Evolutionary conservation across 2,797 vertebrate genomes (phyloP).

Genomic region (Rhabdophis nuchalis): DNA sequence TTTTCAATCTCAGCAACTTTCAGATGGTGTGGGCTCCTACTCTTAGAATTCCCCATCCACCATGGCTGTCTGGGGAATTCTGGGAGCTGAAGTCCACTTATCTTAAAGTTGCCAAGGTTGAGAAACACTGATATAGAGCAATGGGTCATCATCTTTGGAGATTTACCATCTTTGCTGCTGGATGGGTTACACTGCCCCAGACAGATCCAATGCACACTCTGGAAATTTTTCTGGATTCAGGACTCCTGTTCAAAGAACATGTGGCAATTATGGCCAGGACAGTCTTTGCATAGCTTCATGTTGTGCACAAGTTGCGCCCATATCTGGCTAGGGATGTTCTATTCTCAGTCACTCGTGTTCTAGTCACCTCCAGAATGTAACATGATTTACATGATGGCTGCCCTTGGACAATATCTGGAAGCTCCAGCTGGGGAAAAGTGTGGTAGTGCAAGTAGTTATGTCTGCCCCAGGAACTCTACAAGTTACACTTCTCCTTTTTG

Average conservation of each 20-base stretch:
- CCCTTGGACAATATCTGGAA: not conserved
- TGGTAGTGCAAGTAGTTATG: not conserved
- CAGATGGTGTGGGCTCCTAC: not conserved
- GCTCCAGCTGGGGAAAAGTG: not conserved
- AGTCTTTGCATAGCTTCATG: too few species aligned
- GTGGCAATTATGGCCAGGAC: too few species aligned
- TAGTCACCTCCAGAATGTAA: not conserved
- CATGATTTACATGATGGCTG: not conserved
- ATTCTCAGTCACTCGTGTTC: not conserved
- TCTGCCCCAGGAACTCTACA: not conserved
- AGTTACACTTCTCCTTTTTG: not conserved
- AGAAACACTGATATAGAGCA: not conserved
- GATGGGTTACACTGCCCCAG: not conserved
- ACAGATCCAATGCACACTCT: not conserved
- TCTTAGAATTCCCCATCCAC: not conserved
- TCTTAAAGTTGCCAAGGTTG: not conserved
- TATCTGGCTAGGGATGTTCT: not conserved
- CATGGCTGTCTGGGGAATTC: not conserved
- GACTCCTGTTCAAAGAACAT: not conserved
- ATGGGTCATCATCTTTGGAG: not conserved
- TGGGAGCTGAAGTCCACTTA: not conserved
- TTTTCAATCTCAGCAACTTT: not conserved
- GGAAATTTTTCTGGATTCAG: not conserved
- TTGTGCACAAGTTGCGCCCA: not conserved
- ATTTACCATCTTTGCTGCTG: not conserved